A percentile compares a stretch with the other conserved stretches of the same genome.
Conservation (phyloP, 2,797 vertebrate genomes). For the Chelidonichthys spinosus region DNA sequence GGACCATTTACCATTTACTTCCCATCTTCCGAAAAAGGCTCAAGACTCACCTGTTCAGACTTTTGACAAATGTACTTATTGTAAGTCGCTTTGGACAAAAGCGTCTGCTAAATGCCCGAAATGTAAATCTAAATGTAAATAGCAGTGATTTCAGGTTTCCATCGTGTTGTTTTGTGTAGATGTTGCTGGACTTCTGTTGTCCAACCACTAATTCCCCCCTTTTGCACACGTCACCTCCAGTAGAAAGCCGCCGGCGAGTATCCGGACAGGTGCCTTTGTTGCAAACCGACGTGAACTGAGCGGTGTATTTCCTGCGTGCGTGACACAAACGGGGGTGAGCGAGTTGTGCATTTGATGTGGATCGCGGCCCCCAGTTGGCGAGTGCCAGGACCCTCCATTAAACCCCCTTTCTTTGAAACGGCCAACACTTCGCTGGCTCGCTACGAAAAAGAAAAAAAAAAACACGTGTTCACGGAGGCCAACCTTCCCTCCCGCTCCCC, state of each 20-base stretch:
- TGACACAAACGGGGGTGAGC: neutral
- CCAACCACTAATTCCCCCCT: neutral
- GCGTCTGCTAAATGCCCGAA: too few relatives aligned
- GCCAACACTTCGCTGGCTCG: conserved; percentile 14
- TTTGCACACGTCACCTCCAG: neutral
- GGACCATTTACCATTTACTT: too few relatives aligned
- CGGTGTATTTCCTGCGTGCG: neutral
- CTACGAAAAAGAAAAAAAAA: neutral
- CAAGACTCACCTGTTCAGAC: too few relatives aligned
- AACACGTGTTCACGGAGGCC: conserved; percentile 22
- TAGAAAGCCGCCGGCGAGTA: neutral
- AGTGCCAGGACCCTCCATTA: conserved; percentile 27
- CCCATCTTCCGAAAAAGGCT: too few relatives aligned
- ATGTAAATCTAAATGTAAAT: neutral
- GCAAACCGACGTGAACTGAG: neutral
- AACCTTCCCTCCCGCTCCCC: neutral
- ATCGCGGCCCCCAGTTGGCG: neutral
- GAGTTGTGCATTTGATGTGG: conserved; percentile 9
- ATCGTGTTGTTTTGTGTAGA: neutral
- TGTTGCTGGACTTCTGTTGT: neutral
- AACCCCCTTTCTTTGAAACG: conserved; percentile 24
- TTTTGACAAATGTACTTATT: too few relatives aligned
- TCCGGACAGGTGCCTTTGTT: neutral
- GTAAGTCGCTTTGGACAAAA: too few relatives aligned
- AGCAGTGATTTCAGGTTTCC: neutral